Conservation (phyloP, 2,888 invertebrate species). For the Arenicola marina region DNA sequence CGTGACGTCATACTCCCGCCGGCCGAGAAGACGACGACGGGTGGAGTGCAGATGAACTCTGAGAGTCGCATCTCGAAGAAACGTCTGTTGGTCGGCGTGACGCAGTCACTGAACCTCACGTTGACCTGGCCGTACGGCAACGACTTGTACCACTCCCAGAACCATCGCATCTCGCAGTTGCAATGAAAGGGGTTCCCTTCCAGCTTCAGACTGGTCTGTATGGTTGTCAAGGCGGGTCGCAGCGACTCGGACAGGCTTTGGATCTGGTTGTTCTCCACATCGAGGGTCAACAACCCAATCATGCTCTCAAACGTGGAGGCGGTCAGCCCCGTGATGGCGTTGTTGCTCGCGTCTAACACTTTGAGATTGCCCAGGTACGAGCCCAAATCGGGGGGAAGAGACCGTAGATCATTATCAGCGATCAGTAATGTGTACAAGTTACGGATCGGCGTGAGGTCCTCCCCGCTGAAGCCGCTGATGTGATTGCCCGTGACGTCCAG, state of each 20-base stretch:
- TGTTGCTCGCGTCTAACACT: constrained; percentile 11
- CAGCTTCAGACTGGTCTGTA: constrained; percentile 1
- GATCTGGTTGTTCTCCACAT: constrained; percentile 17
- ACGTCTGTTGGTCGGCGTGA: background rate
- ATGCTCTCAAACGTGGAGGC: constrained; percentile 4
- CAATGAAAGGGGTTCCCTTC: constrained; percentile 30
- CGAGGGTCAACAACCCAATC: constrained; percentile 8
- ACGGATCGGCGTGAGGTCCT: constrained; percentile 12
- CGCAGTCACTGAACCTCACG: background rate
- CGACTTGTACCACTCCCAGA: constrained; percentile 15
- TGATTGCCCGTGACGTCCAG: constrained; percentile 20
- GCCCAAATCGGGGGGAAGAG: constrained; percentile 15
- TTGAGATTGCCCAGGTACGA: constrained; percentile 5
- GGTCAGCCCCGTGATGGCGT: constrained; percentile 6
- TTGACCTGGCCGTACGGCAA: background rate
- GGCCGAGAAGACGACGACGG: background rate
- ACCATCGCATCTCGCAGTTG: constrained; percentile 31
- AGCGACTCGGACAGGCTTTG: constrained; percentile 11
- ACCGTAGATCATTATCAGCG: constrained; percentile 13
- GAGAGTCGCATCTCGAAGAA: background rate
- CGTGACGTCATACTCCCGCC: background rate
- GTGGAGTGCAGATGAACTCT: background rate
- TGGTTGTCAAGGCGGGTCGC: constrained; percentile 7
- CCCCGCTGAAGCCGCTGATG: constrained; percentile 4
- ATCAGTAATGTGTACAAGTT: constrained; percentile 11